Evolutionary conservation across 1,140 invertebrate genomes (phyloP).

Genomic region (Formica selysi): DNA sequence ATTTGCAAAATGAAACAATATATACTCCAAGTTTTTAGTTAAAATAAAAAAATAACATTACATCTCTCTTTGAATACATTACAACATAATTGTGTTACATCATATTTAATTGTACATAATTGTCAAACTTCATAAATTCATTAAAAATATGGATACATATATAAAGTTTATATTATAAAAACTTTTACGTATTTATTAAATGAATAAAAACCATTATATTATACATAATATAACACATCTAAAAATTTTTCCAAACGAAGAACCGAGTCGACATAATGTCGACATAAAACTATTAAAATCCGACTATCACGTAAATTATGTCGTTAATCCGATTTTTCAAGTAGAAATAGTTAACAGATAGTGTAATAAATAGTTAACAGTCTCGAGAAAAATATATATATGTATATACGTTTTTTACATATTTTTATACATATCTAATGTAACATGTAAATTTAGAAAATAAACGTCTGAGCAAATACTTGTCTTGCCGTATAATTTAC

Average conservation of each 20-base stretch:
- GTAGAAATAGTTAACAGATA: slow-evolving; percentile 58
- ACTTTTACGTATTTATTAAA: slow-evolving; percentile 26
- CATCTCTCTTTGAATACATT: slow-evolving; percentile 15
- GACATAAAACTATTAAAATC: slow-evolving; percentile 46
- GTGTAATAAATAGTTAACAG: slow-evolving; percentile 40
- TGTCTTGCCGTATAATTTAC: slow-evolving; percentile 20
- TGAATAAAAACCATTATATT: slow-evolving; percentile 19
- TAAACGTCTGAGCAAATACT: slow-evolving; percentile 16
- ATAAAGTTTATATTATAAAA: slow-evolving; percentile 39
- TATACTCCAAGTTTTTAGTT: slow-evolving; percentile 29
- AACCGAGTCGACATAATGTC: slow-evolving; percentile 27
- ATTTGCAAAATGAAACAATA: slow-evolving; percentile 15
- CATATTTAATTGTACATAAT: slow-evolving; percentile 17
- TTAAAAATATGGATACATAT: slow-evolving; percentile 39
- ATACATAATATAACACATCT: slow-evolving; percentile 40
- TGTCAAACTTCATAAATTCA: slow-evolving; percentile 38
- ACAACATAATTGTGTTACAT: slow-evolving; percentile 33
- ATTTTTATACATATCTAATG: slow-evolving; percentile 51
- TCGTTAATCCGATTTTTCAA: slow-evolving; percentile 48
- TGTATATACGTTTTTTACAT: slow-evolving; percentile 18
- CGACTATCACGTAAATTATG: slow-evolving; percentile 28
- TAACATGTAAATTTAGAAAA: slow-evolving; percentile 55
- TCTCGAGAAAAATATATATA: slow-evolving; percentile 40
- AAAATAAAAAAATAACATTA: slow-evolving; percentile 56
- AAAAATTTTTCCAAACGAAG: slow-evolving; percentile 43